phyloP scores from a whole-genome alignment of 1,140 invertebrate species.

The Lasaia peninsularis region DNA sequence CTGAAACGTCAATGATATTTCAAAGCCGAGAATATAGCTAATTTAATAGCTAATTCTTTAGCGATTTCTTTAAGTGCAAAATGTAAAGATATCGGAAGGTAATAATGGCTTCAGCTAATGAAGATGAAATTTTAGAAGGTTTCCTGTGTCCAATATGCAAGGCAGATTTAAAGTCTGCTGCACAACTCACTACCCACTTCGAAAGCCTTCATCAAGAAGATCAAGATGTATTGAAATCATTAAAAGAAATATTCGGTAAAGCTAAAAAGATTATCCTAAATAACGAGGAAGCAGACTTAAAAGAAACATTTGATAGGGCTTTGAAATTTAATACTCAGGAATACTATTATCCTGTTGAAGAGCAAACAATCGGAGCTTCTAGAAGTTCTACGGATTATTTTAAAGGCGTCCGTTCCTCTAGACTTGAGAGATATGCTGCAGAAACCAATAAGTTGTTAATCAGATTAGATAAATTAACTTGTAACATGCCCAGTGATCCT shows the following conservation, averaged over 20 bases:
- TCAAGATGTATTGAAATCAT: conserved; percentile 91
- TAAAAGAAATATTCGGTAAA: conserved; percentile 93
- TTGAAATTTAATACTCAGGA: conserved; percentile 67
- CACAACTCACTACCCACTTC: conserved; percentile 91
- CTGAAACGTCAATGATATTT: too few species aligned
- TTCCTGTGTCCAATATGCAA: conserved; percentile 96
- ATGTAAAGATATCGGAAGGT: conserved; percentile 1
- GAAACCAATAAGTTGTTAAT: conserved; percentile 98
- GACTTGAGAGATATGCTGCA: conserved; percentile 91
- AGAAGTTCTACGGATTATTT: conserved; percentile 88
- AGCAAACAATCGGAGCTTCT: conserved; percentile 82
- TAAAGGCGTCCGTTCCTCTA: conserved; percentile 80
- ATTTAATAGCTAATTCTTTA: too few species aligned
- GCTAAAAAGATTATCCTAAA: conserved; percentile 93
- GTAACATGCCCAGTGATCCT: conserved; percentile 88
- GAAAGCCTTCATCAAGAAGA: conserved; percentile 93
- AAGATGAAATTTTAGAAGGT: conserved; percentile 88
- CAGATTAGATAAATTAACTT: conserved; percentile 93
- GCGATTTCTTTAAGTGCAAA: neutral
- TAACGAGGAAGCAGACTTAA: conserved; percentile 82
- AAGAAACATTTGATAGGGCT: conserved; percentile 76
- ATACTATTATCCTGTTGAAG: conserved; percentile 72
- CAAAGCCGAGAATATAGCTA: too few species aligned
- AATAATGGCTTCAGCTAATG: conserved; percentile 58
- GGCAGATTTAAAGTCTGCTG: conserved; percentile 89